Evolutionary conservation across 2,797 vertebrate genomes (phyloP), one percentile per base, ranked within the genome.

Genomic region (Cuniculus paca): DNA sequence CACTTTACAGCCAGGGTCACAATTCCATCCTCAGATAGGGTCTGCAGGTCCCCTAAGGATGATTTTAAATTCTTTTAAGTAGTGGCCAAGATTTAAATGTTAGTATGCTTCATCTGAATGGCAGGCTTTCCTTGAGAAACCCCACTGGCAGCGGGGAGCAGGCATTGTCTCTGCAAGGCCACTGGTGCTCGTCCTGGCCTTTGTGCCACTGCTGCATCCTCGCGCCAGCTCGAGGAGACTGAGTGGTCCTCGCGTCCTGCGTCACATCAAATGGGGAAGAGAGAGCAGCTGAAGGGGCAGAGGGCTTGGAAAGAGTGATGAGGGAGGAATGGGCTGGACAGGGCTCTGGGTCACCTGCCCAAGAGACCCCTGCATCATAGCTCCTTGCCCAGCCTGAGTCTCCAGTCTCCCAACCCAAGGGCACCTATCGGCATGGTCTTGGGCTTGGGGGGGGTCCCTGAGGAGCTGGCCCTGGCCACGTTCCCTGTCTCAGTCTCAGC

Each of bases 191-290:
- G 1, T 20, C 36, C 26, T 12, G 3, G 0, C 10, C 28, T 13
- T 26, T 1, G 28, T 3, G 28, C 54, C 22, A 11, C 70, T 1
- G 16, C 42, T 24, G 42, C 0, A 0, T 13, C 63, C 78, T 88
- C 45, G 10, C 6, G 1, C 28, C 34, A 26, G 45, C 50, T 9
- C 5, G 9, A 63, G 45, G 36, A n/a, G 3, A 42, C 19, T 0
- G 2, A 5, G 34, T 36, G 16, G n/a, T 10, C 56, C 42, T 39
- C 0, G 0, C 0, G 7, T 31, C 79, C 36, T 0, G 0, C 0
- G 1, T 22, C n/a, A n/a, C 17, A 8, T 34, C 86, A 16, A 0
- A 24, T 8, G 24, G 50, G 75, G 26, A 17, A 7, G 26, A n/a
- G 54, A 72, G 34, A 20, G 17, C 45, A 14, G 9, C 45, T 5